Percentiles rank a stretch among this genome's conserved stretches.
Evolutionary conservation across 2,113 vertebrate species (phyloP).

Genomic region (Oryzias celebensis): DNA sequence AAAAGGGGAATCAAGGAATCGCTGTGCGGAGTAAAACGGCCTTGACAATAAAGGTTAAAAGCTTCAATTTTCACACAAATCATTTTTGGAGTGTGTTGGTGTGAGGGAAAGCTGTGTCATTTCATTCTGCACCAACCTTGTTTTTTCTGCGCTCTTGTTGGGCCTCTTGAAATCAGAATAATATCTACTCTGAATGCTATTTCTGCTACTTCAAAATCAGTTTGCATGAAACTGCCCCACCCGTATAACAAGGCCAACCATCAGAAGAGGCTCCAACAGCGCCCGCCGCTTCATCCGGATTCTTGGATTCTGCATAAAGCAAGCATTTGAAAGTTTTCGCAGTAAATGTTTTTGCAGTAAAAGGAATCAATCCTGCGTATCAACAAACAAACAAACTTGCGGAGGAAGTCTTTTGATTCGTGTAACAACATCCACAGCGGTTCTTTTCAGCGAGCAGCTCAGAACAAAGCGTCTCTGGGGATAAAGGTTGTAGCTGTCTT

Average conservation of each 20-base stretch:
- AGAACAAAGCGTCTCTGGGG: not conserved
- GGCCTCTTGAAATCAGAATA: conserved; percentile 44
- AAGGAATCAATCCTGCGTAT: conserved; percentile 47
- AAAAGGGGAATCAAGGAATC: conserved; percentile 27
- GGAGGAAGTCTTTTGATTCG: conserved; percentile 27
- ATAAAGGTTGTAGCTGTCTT: conserved; percentile 11
- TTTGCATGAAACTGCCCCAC: conserved; percentile 15
- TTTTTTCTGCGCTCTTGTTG: conserved; percentile 10
- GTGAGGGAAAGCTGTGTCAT: conserved; percentile 21
- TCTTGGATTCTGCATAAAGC: conserved; percentile 6
- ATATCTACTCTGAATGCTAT: conserved; percentile 24
- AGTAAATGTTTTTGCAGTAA: conserved; percentile 29
- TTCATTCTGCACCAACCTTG: conserved; percentile 26
- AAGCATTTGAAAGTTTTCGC: conserved; percentile 31
- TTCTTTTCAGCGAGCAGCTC: conserved; percentile 5
- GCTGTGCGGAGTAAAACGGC: conserved; percentile 17
- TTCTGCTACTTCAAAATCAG: conserved; percentile 31
- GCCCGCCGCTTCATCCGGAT: not conserved
- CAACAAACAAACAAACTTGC: conserved; percentile 37
- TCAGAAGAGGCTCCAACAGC: conserved; percentile 26
- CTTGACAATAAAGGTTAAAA: conserved; percentile 47
- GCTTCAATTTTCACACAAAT: conserved; percentile 50
- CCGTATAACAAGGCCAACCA: conserved; percentile 24
- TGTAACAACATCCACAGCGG: conserved; percentile 34
- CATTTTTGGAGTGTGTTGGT: conserved; percentile 33